A percentile compares a stretch with the other conserved stretches of the same genome.
Conservation (phyloP, 2,888 invertebrate genomes). For the Serrognathus titanus region DNA sequence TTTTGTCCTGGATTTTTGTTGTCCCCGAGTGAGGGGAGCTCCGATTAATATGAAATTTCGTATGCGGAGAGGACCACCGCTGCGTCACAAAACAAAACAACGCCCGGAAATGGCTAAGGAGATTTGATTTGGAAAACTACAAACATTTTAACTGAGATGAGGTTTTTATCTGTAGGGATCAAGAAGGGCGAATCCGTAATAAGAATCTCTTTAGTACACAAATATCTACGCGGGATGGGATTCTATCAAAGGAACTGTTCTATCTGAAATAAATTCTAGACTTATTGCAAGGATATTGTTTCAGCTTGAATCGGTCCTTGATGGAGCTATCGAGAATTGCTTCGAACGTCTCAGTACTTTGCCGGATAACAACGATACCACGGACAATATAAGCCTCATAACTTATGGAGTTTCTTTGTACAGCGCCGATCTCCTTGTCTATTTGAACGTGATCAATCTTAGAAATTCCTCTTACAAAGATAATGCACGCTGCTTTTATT, state of each 20-base stretch:
- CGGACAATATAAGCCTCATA: conserved; percentile 36
- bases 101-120: conserved; percentile 18
- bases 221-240: conserved; percentile 36
- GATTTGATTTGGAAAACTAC: conserved; percentile 29
- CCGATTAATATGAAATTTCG: neutral
- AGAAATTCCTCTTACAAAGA: conserved; percentile 10
- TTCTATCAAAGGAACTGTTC: conserved; percentile 22
- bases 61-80: neutral
- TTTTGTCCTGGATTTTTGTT: too few species aligned
- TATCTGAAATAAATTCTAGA: conserved; percentile 40
- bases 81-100: conserved; percentile 13
- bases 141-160: conserved; percentile 40
- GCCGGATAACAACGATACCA: conserved; percentile 30
- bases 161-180: conserved; percentile 38
- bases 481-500: conserved; percentile 12
- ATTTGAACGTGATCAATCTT: conserved; percentile 18
- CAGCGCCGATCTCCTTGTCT: conserved; percentile 13
- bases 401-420: conserved; percentile 26
- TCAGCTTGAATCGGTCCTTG: conserved; percentile 39
- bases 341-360: conserved; percentile 26
- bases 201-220: conserved; percentile 42
- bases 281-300: conserved; percentile 42
- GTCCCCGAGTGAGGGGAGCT: too few species aligned
- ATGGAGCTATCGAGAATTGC: conserved; percentile 36
- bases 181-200: conserved; percentile 33